Base-by-base conservation (phyloP, 2,888 invertebrate genomes). In the Disparrhopalites patrizii region DNA sequence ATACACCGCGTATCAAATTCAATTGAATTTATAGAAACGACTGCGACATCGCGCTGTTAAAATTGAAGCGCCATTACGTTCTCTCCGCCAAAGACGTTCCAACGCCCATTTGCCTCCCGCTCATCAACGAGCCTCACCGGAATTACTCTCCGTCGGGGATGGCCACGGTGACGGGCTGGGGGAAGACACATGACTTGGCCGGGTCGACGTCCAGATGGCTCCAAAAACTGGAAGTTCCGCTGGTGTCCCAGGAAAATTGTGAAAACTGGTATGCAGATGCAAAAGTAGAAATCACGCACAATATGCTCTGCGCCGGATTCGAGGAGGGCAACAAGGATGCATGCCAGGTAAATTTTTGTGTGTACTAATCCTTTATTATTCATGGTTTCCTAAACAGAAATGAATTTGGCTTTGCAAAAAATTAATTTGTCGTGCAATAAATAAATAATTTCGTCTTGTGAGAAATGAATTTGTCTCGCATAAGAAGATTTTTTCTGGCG, bases 321-420 rank as follows among this genome's bases (percentile, higher is more conserved):
- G 23, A 18, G 7, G 23, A 47, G 10, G 60, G 60, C 1, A 10
- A 31, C 5, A 47, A 50, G 23, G 60, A 60, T 31, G 50, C 60
- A 13, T 60, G 60, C 43, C 47, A 60, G 31, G 60, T 43, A n/a
- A 43, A n/a, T n/a, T n/a, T n/a, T n/a, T n/a, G n/a, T n/a, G n/a
- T n/a, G n/a, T n/a, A n/a, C n/a, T n/a, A n/a, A n/a, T n/a, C n/a
- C n/a, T n/a, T n/a, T n/a, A n/a, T n/a, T n/a, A n/a, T n/a, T n/a
- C n/a, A n/a, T n/a, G n/a, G n/a, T n/a, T n/a, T n/a, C n/a, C n/a
- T n/a, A n/a, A n/a, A n/a, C n/a, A n/a, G n/a, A n/a, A n/a, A n/a
- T n/a, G n/a, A n/a, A n/a, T n/a, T n/a, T n/a, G n/a, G n/a, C n/a
- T n/a, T n/a, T n/a, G n/a, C n/a, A n/a, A n/a, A n/a, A n/a, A n/a